Evolutionary conservation across 2,888 invertebrate genomes (phyloP).

Genomic region (Erannis defoliaria): DNA sequence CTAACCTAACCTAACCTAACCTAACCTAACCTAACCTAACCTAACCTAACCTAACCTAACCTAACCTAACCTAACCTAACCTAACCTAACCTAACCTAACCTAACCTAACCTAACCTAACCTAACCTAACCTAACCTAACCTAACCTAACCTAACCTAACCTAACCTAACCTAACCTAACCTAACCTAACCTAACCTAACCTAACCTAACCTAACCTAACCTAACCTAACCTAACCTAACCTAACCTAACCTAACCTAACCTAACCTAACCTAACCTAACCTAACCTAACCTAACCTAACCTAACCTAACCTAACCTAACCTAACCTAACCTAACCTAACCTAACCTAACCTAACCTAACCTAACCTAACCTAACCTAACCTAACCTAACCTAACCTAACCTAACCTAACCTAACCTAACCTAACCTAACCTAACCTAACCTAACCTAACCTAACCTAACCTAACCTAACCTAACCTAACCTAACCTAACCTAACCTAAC

Average conservation of each 20-base stretch:
- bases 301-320: constrained; percentile 19
- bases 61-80: constrained; percentile 30
- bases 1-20: no score
- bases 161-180: constrained; percentile 20
- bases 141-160: constrained; percentile 30
- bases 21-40: constrained; percentile 31
- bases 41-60: constrained; percentile 30
- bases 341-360: constrained; percentile 31
- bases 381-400: constrained; percentile 28
- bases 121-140: constrained; percentile 30
- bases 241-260: constrained; percentile 28
- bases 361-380: constrained; percentile 24
- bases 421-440: constrained; percentile 27
- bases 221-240: constrained; percentile 26
- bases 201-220: constrained; percentile 27
- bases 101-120: constrained; percentile 30
- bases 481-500: constrained; percentile 34
- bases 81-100: constrained; percentile 30
- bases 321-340: constrained; percentile 28
- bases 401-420: constrained; percentile 31
- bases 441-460: constrained; percentile 33
- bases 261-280: constrained; percentile 31
- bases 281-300: constrained; percentile 25
- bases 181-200: constrained; percentile 26
- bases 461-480: constrained; percentile 31